Conservation (phyloP, 2,797 vertebrate genomes). For the Crocidura indochinensis region DNA sequence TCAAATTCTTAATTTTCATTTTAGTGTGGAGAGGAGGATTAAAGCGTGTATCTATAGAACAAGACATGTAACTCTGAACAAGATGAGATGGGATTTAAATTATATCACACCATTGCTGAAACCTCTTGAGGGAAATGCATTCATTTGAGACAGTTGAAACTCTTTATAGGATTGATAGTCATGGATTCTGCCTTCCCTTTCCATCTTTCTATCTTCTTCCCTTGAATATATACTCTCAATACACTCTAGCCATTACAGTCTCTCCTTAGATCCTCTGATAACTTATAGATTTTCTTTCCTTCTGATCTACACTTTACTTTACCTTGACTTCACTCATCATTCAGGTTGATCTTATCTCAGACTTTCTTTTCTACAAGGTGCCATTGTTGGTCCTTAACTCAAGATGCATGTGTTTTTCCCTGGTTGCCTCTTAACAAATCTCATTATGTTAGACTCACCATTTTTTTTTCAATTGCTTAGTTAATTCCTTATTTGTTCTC, state of each 20-base stretch:
- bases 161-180: not conserved
- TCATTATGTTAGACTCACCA: not conserved
- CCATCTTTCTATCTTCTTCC: not conserved
- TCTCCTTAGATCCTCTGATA: not conserved
- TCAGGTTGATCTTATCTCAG: constrained; percentile 1
- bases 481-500: not conserved
- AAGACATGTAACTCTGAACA: constrained; percentile 5
- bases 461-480: not conserved
- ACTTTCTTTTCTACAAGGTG: constrained; percentile 17
- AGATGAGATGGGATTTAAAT: not conserved
- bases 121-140: not conserved
- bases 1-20: constrained; percentile 53
- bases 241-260: not conserved
- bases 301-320: not conserved
- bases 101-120: not conserved
- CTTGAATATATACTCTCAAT: not conserved
- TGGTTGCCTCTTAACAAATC: not conserved
- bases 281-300: not conserved
- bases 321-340: not conserved
- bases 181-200: not conserved
- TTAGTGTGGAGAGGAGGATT: constrained; percentile 12
- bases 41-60: not conserved
- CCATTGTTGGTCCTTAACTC: not conserved
- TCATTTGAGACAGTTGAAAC: not conserved
- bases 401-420: not conserved